Evolutionary conservation across 2,113 vertebrate genomes (phyloP).

Genomic region (Felis chaus): DNA sequence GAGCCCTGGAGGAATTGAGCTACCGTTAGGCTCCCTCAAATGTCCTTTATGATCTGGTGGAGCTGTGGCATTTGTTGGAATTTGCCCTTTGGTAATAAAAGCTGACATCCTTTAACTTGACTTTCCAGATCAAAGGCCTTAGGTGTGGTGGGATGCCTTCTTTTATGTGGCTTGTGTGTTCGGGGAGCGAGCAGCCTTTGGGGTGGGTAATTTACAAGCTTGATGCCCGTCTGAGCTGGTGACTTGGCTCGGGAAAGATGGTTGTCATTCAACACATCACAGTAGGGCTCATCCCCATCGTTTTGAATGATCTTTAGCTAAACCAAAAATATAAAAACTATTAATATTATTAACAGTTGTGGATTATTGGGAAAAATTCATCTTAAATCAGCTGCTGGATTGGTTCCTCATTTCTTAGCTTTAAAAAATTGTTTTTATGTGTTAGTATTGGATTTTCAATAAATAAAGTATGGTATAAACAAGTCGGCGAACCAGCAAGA

Average conservation of each 20-base stretch:
- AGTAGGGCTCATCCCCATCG: not conserved
- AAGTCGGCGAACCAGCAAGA: not conserved
- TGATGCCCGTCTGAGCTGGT: not conserved
- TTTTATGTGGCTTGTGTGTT: not conserved
- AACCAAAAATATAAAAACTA: slow-evolving; percentile 47
- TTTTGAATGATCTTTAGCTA: slow-evolving; percentile 38
- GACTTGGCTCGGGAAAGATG: not conserved
- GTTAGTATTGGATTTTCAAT: slow-evolving; percentile 61
- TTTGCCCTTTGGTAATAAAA: not conserved
- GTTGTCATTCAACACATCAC: rapidly evolving
- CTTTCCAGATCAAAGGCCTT: not conserved
- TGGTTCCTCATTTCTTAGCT: slow-evolving; percentile 63
- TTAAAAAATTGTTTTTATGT: slow-evolving; percentile 64
- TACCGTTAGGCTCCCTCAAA: not conserved
- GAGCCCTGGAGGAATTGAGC: not conserved
- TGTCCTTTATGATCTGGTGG: not conserved
- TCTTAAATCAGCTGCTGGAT: slow-evolving; percentile 20
- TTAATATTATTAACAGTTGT: slow-evolving; percentile 53
- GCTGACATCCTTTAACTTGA: not conserved
- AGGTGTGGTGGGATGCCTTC: no score
- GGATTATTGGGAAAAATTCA: slow-evolving; percentile 21
- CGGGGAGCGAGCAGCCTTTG: rapidly evolving
- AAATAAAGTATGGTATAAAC: slow-evolving; percentile 53
- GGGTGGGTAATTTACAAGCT: not conserved
- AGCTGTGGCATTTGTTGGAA: not conserved